A percentile compares a stretch with the other conserved stretches of the same genome.
phyloP scores from a whole-genome alignment of 2,113 vertebrate genomes.

The Solenodon paradoxus region DNA sequence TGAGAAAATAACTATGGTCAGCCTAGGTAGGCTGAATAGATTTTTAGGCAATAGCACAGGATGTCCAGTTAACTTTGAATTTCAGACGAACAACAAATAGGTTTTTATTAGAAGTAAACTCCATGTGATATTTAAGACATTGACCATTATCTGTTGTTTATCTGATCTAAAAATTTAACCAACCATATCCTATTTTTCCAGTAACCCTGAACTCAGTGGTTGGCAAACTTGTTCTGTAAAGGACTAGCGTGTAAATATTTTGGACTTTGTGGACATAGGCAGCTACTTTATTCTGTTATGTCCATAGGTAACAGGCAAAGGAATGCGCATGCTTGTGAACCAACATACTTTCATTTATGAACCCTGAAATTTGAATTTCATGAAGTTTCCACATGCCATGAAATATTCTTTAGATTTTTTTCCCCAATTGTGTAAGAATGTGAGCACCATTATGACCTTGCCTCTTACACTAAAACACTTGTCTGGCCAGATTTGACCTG shows the following conservation, averaged over 20 bases:
- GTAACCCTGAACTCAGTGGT: background rate
- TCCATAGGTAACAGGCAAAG: background rate
- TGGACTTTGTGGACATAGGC: background rate
- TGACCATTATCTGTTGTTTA: background rate
- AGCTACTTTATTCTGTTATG: background rate
- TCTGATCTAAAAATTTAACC: background rate
- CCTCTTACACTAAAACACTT: background rate
- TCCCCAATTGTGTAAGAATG: background rate
- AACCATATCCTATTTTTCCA: background rate
- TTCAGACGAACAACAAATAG: background rate
- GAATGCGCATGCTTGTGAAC: background rate
- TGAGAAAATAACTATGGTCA: background rate
- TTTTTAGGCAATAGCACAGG: background rate
- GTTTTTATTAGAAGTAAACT: background rate
- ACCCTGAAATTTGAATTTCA: background rate
- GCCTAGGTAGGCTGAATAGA: background rate
- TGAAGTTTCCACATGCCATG: background rate
- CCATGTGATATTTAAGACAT: background rate
- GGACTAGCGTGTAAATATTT: background rate
- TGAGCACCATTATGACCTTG: background rate
- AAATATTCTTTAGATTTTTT: background rate
- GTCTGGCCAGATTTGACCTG: background rate
- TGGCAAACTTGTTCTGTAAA: background rate
- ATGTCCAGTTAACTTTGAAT: background rate
- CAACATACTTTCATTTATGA: background rate